These are phyloP conservation scores for Antheraea pernyi DNA, from an alignment of 1,140 invertebrate species.

Conservation along the genomic window DNA sequence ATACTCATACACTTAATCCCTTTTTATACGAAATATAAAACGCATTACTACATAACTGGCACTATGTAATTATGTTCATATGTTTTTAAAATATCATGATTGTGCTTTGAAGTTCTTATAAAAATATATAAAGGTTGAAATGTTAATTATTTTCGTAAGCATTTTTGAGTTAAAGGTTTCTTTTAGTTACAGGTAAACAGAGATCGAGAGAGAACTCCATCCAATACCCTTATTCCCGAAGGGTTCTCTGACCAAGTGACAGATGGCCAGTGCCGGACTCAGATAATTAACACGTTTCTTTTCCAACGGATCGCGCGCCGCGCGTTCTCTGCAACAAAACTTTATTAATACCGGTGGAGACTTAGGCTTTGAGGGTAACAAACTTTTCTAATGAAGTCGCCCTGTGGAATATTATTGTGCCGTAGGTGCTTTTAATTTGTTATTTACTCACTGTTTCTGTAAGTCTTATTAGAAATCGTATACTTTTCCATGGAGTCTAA, in stretches of 20 bases:
- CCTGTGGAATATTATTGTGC: conserved; percentile 58
- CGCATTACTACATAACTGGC: no score
- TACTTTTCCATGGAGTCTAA: not conserved
- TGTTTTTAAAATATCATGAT: no score
- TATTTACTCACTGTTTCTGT: conserved; percentile 23
- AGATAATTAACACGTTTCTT: conserved; percentile 77
- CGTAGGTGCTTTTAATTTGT: conserved; percentile 67
- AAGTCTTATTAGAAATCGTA: not conserved
- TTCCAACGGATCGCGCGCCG: conserved; percentile 37
- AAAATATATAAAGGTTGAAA: no score
- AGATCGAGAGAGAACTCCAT: not conserved
- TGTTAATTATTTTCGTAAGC: no score
- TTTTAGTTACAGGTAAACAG: no score
- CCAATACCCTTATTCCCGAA: conserved; percentile 10
- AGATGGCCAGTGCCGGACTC: conserved; percentile 47
- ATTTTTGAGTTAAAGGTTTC: no score
- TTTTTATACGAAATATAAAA: no score
- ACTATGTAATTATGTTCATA: no score
- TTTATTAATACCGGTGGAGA: conserved; percentile 73
- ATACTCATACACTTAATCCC: no score
- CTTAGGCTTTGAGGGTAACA: conserved; percentile 72
- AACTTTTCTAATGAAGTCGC: conserved; percentile 77
- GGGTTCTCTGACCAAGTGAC: conserved; percentile 40
- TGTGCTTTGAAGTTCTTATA: no score
- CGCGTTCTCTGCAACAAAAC: conserved; percentile 57